Evolutionary conservation across 2,797 vertebrate species (phyloP).

Genomic region (Scolopax rusticola): DNA sequence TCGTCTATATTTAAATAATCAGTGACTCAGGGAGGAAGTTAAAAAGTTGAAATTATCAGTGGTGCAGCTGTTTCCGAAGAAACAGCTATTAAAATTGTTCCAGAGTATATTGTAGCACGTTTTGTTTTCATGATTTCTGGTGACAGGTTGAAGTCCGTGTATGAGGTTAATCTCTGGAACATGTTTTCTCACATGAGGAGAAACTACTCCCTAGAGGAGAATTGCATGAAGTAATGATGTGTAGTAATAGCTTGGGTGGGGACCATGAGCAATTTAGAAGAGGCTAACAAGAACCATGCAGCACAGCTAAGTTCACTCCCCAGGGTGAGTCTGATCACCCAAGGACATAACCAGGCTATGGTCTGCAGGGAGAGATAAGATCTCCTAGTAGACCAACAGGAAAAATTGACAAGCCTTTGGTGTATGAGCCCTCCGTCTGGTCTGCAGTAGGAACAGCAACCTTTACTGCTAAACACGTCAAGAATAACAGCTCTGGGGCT

Average conservation of each 20-base stretch:
- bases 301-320: not conserved
- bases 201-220: conserved; percentile 16
- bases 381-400: not conserved
- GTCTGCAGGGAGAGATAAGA: not conserved
- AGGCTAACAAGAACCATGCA: not conserved
- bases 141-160: conserved; percentile 22
- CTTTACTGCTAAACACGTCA: rapidly evolving
- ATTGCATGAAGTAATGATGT: conserved; percentile 29
- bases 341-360: not conserved
- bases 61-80: conserved; percentile 22
- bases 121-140: not conserved
- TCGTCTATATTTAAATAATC: not conserved
- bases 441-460: not conserved
- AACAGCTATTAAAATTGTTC: not conserved
- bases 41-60: not conserved
- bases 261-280: not conserved
- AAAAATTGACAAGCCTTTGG: not conserved
- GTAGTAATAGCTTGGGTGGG: conserved; percentile 25
- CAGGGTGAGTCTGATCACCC: not conserved
- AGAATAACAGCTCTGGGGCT: not conserved
- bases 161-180: conserved; percentile 40
- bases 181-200: not conserved
- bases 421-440: not conserved
- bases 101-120: not conserved
- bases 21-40: not conserved